Base-by-base conservation (phyloP, 2,888 invertebrate species). In the Agonopterix heracliana region DNA sequence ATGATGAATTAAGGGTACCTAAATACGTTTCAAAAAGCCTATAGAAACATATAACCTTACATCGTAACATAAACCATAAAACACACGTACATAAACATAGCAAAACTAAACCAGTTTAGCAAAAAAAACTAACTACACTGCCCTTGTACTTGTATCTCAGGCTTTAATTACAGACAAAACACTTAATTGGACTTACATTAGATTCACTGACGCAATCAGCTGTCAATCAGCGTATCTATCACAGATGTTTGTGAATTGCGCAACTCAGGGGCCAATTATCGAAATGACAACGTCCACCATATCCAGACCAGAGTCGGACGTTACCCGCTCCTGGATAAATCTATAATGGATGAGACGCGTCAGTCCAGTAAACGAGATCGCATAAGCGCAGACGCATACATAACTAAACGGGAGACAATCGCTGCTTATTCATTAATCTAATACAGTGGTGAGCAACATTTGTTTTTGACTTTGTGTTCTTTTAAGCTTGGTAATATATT, bases 271-370 rank as follows among this genome's bases (percentile, higher is more conserved):
- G 71, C 85, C 86, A 88, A 87, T 88, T 88, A 88, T 85, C 81
- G 83, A 84, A 84, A 86, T 84, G 83, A 84, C 81, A 81, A 68
- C 74, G 64, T 67, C 70, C 73, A 64, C 69, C 68, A 65, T 67
- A 65, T 66, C 68, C 66, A 12, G n/a, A 11, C 41, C 12, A 12
- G 11, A 70, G 68, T 64, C 66, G 70, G 71, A 77, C 78, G 76
- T 73, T 79, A 78, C 76, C 68, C 78, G 77, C 74, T 79, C 78
- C 76, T 67, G 11, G 43, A 42, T 70, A 81, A 76, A 86, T 87
- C 84, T 88, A 84, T 88, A 85, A 88, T 87, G 86, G 85, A 87
- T 86, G 86, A 88, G 83, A 72, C 77, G 73, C 71, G 77, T 79
- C 82, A 78, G 74, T 80, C 81, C 76, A 72, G 81, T 75, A 79